Conservation (phyloP, 1,140 invertebrate species). For the Heliconius melpomene region DNA sequence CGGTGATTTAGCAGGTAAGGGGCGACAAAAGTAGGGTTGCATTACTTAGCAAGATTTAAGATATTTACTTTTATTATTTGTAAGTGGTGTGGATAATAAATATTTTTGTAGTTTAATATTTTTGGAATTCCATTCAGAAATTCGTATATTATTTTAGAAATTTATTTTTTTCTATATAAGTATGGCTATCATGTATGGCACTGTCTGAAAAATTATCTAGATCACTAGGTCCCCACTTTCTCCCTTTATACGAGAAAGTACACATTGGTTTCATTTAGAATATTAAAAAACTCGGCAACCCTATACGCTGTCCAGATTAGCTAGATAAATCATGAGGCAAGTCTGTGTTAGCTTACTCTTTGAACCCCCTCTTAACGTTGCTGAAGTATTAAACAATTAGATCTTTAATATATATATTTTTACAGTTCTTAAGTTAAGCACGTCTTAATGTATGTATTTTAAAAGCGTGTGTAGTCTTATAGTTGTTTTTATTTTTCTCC, state of each 20-base stretch:
- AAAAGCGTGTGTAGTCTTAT: background rate
- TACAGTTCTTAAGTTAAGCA: background rate
- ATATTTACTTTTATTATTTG: background rate
- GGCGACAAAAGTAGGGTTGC: constrained; percentile 32
- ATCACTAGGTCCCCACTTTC: too few species aligned
- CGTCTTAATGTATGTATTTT: background rate
- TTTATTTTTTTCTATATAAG: too few species aligned
- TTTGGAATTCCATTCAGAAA: too few species aligned
- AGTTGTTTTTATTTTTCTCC: too few species aligned
- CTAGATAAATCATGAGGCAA: constrained; percentile 49
- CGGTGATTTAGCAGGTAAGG: constrained; percentile 66
- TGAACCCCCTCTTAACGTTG: background rate
- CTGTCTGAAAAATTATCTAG: too few species aligned
- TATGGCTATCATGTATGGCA: too few species aligned
- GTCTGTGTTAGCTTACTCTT: constrained; percentile 51
- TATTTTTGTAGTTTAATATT: too few species aligned
- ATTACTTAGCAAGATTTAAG: background rate
- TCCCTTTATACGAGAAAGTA: too few species aligned
- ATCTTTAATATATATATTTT: too few species aligned
- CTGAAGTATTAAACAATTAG: background rate
- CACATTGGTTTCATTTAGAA: background rate
- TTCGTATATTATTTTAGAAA: too few species aligned
- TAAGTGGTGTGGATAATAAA: too few species aligned
- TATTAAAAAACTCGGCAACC: constrained; percentile 2
- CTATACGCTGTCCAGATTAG: constrained; percentile 14